phyloP scores from a whole-genome alignment of 2,113 vertebrate genomes.

The Suncus etruscus region DNA sequence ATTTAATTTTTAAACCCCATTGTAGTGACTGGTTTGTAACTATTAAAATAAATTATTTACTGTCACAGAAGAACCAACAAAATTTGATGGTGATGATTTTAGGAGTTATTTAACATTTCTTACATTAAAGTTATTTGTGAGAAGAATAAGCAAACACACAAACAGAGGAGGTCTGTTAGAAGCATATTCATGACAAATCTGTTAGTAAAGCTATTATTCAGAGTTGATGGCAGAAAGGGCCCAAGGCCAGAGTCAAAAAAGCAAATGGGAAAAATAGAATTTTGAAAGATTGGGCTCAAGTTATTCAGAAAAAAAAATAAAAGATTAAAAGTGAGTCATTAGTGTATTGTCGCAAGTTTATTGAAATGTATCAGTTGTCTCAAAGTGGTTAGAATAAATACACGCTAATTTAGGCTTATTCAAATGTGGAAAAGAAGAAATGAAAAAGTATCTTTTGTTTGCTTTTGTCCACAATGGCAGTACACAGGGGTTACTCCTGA shows the following conservation, averaged over 20 bases:
- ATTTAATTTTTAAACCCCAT: neutral
- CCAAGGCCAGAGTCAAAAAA: neutral
- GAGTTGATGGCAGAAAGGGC: neutral
- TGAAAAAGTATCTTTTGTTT: neutral
- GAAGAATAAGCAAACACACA: neutral
- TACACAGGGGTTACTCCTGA: too few species aligned
- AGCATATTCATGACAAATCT: neutral
- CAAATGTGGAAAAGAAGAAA: neutral
- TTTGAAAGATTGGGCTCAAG: neutral
- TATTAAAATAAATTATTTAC: slow-evolving; percentile 7
- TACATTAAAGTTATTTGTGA: neutral
- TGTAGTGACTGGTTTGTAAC: neutral
- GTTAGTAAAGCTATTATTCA: neutral
- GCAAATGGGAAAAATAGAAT: neutral
- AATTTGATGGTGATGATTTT: neutral
- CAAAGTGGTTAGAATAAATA: neutral
- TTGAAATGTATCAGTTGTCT: neutral
- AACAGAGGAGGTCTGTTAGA: neutral
- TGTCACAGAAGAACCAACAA: neutral
- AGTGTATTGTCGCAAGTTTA: neutral
- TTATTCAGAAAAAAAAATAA: neutral
- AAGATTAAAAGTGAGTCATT: neutral
- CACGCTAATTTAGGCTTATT: neutral
- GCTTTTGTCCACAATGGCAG: too few species aligned
- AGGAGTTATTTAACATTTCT: neutral